Percentiles rank a stretch among this genome's conserved stretches.
phyloP scores from a whole-genome alignment of 2,888 invertebrate species.

The Steromphala cineraria region DNA sequence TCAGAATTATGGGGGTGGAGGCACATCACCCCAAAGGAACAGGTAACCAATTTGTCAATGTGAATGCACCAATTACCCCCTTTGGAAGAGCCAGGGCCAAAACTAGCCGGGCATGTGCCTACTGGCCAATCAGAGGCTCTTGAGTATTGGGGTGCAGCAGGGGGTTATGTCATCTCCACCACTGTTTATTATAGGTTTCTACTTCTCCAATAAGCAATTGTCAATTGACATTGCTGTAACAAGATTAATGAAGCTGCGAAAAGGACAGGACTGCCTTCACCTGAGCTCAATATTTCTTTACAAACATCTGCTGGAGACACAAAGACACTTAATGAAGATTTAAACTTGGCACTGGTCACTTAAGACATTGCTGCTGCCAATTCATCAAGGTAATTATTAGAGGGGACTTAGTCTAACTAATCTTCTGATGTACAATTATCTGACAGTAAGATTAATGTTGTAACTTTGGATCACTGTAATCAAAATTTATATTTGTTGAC shows the following conservation, averaged over 20 bases:
- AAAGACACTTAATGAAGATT: constrained; percentile 20
- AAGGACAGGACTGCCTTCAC: background rate
- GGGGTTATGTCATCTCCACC: background rate
- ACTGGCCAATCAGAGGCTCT: background rate
- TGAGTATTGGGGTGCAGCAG: background rate
- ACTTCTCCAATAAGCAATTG: constrained; percentile 10
- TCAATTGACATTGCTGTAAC: background rate
- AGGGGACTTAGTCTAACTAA: background rate
- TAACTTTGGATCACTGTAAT: too few relatives aligned
- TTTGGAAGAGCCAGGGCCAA: background rate
- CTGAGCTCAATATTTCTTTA: constrained; percentile 11
- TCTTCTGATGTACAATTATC: background rate
- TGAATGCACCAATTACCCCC: background rate
- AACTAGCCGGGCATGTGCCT: background rate
- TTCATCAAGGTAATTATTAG: constrained; percentile 1
- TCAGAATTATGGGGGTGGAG: background rate
- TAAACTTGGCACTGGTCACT: constrained; percentile 7
- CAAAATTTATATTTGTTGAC: too few relatives aligned
- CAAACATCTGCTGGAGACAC: background rate
- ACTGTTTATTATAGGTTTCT: constrained; percentile 10
- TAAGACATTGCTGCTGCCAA: background rate
- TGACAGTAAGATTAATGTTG: background rate
- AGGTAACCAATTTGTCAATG: constrained; percentile 8
- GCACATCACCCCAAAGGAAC: background rate
- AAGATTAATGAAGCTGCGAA: background rate